These are phyloP conservation scores for Canis aureus DNA, from an alignment of 2,113 vertebrate genomes.

Conservation along the genomic window DNA sequence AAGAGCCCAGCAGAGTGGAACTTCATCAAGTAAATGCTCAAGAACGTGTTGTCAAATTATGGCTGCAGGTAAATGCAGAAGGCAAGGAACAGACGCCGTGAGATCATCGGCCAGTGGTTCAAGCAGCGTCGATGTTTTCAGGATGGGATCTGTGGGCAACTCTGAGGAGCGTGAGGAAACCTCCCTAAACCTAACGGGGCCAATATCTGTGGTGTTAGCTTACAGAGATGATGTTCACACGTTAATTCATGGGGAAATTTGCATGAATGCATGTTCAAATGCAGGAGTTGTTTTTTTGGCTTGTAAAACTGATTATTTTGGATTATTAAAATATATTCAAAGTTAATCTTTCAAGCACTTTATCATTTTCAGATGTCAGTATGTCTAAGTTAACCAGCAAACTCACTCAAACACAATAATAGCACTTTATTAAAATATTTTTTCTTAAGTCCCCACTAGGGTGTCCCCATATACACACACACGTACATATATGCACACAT, in stretches of 20 bases:
- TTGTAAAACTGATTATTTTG: not conserved
- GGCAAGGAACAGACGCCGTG: accelerated
- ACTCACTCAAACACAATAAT: no score
- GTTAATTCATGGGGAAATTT: accelerated
- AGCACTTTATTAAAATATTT: accelerated
- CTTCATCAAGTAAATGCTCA: not conserved
- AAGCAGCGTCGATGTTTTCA: accelerated
- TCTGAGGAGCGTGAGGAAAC: no score
- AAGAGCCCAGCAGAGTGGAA: accelerated
- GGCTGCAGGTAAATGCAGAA: no score
- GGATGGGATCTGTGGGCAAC: not conserved
- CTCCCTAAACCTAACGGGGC: not conserved
- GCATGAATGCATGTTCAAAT: not conserved
- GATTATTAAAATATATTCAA: not conserved
- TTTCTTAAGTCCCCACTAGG: not conserved
- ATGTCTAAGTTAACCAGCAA: not conserved
- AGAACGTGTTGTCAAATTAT: not conserved
- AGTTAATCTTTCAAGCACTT: not conserved
- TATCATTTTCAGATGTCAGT: not conserved
- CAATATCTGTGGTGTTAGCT: accelerated
- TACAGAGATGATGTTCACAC: not conserved
- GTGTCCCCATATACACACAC: accelerated
- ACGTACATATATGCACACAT: accelerated
- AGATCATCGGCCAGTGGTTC: accelerated
- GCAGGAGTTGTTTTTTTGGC: not conserved